Evolutionary conservation across 2,888 invertebrate species (phyloP), one percentile per base, ranked within the genome.

Genomic region (Idaea aversata): DNA sequence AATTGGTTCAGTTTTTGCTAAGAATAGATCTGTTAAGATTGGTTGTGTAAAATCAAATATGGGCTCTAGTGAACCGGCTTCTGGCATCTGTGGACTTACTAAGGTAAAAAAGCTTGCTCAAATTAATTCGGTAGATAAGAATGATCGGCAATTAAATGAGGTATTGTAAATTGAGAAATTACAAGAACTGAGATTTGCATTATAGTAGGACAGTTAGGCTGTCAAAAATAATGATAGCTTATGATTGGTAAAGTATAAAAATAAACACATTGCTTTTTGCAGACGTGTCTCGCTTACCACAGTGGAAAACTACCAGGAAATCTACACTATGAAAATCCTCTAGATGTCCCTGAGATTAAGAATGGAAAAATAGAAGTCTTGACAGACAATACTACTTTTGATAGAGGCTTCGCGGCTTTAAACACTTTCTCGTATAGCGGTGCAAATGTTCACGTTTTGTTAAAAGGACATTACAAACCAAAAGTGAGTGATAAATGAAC

Each of bases 1-100:
- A 6, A 93, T 95, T 65, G 88, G 91, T 36, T 90, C 94, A 66
- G 86, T 94, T 4, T 94, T 94, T 77, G 92, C 88, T 68, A 83
- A 87, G 62, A 83, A 87, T 58, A 93, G 93, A 34, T 93, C 94
- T 4, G 83, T 95, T 4, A 88, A 92, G 65, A 91, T 95, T 67
- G 86, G 86, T 5, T 74, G 82, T 59, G 81, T 86, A 1, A 85
- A 83, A 66, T 84, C 85, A 0, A 85, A 84, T 59, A 83, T 85
- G 81, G 86, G 86, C 0, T 76, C 83, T 47, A 77, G 80, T 57
- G 84, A 86, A 64, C 75, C 82, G 4, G 84, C 83, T 36, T 83
- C 84, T 3, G 85, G 84, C 15, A 75, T 93, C 15, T 93, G 94
- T 70, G 88, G 93, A 34, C 70, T 94, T 25, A 90, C 92, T 7